Percentiles rank a stretch among this genome's conserved stretches.
Evolutionary conservation across 2,888 invertebrate genomes (phyloP).

Genomic region (Xestia c-nigrum): DNA sequence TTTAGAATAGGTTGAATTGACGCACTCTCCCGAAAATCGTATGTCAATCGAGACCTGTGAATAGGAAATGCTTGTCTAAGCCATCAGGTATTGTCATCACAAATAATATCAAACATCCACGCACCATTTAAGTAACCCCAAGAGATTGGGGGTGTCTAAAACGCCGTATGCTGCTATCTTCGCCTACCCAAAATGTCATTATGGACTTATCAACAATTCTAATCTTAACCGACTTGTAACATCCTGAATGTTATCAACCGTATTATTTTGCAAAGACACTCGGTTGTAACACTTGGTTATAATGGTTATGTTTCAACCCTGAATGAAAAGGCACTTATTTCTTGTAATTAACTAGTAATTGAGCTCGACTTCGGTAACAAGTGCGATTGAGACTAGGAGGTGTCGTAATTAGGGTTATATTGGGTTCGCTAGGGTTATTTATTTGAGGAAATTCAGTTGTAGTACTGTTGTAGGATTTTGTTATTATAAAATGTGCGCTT

Average conservation of each 20-base stretch:
- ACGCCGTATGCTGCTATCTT: slow-evolving; percentile 55
- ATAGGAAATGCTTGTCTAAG: not conserved
- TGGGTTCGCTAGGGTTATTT: slow-evolving; percentile 48
- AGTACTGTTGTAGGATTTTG: not conserved
- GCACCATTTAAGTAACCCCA: slow-evolving; percentile 40
- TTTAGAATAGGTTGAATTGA: not conserved
- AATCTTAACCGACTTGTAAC: slow-evolving; percentile 68
- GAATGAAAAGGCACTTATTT: slow-evolving; percentile 59
- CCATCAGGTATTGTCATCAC: slow-evolving; percentile 3
- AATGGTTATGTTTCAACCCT: slow-evolving; percentile 63
- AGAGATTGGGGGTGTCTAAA: slow-evolving; percentile 30
- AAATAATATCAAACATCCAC: slow-evolving; percentile 26
- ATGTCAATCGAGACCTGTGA: no score
- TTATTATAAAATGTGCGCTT: no score
- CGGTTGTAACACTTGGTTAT: slow-evolving; percentile 58
- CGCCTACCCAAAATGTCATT: slow-evolving; percentile 45
- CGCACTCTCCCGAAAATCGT: not conserved
- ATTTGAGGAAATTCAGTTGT: not conserved
- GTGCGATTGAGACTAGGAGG: slow-evolving; percentile 38
- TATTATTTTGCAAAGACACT: slow-evolving; percentile 68
- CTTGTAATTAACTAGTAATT: slow-evolving; percentile 66
- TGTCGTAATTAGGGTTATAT: slow-evolving; percentile 47
- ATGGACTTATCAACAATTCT: slow-evolving; percentile 65
- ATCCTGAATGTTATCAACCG: slow-evolving; percentile 71
- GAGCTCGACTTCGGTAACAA: slow-evolving; percentile 48